These are phyloP conservation scores for Pachyrhynchus sulphureomaculatus DNA, from an alignment of 1,140 invertebrate species.

Conservation along the genomic window DNA sequence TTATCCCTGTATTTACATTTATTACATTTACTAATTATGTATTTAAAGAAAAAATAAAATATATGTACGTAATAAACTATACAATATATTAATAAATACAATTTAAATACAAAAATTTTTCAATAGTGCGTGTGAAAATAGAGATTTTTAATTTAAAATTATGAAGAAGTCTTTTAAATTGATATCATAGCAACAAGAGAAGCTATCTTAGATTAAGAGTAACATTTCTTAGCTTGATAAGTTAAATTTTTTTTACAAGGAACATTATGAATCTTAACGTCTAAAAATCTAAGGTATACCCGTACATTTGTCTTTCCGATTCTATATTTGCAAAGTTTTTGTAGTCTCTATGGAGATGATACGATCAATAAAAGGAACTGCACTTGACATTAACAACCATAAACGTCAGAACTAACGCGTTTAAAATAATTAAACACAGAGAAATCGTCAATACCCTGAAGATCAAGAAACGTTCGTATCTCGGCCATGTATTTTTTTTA, in stretches of 20 bases:
- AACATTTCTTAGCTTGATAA: background rate
- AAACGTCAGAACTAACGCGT: too few species aligned
- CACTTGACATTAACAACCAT: too few species aligned
- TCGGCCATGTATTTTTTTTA: too few species aligned
- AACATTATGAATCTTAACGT: background rate
- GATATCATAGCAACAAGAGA: conserved; percentile 10
- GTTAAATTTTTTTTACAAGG: conserved; percentile 1
- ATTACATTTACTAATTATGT: background rate
- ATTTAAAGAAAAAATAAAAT: background rate
- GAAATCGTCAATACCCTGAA: too few species aligned
- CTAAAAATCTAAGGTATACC: too few species aligned
- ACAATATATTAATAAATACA: background rate
- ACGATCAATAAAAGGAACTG: too few species aligned
- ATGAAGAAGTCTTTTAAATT: conserved; percentile 15
- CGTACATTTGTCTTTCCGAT: too few species aligned
- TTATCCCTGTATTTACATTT: too few species aligned
- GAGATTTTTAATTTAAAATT: background rate
- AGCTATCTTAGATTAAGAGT: background rate
- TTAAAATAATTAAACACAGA: too few species aligned
- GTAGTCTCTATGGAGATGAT: too few species aligned
- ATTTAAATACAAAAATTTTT: background rate
- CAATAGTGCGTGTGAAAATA: conserved; percentile 3
- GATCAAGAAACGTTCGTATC: too few species aligned
- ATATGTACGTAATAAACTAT: background rate
- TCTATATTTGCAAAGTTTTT: too few species aligned